These are phyloP conservation scores for Campaea margaritaria DNA, from an alignment of 2,888 invertebrate species.

Conservation along the genomic window DNA sequence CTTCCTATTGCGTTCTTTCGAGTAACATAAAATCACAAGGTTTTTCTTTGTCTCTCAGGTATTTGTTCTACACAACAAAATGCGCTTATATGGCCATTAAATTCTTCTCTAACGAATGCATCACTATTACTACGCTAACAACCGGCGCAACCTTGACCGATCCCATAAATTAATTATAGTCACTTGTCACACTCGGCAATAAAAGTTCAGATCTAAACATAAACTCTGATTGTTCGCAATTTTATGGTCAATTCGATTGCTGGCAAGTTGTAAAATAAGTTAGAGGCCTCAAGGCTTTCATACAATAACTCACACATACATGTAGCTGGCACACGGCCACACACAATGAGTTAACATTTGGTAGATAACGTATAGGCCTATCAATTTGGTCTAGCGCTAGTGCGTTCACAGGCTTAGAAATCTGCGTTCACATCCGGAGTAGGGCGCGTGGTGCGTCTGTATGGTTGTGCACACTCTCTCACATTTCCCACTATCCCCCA, in stretches of 20 bases:
- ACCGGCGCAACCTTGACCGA: slow-evolving; percentile 65
- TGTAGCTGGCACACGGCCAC: slow-evolving; percentile 51
- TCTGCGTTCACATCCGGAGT: slow-evolving; percentile 82
- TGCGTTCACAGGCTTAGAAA: slow-evolving; percentile 75
- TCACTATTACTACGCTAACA: slow-evolving; percentile 28
- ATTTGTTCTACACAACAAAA: slow-evolving; percentile 33
- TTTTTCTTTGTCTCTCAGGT: slow-evolving; percentile 43
- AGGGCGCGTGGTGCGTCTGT: slow-evolving; percentile 66
- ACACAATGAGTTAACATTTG: slow-evolving; percentile 54
- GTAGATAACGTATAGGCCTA: slow-evolving; percentile 72
- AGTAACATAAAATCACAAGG: slow-evolving; percentile 48
- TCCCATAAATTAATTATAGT: slow-evolving; percentile 68
- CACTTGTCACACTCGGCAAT: slow-evolving; percentile 59
- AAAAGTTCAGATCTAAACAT: slow-evolving; percentile 68
- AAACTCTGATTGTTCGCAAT: slow-evolving; percentile 72
- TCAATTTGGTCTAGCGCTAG: slow-evolving; percentile 73
- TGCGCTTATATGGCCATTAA: slow-evolving; percentile 37
- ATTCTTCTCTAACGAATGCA: slow-evolving; percentile 29
- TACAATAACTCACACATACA: slow-evolving; percentile 61
- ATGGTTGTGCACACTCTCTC: slow-evolving; percentile 59
- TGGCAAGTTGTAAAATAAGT: slow-evolving; percentile 74
- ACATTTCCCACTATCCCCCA: slow-evolving; percentile 62
- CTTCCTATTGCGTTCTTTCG: slow-evolving; percentile 55
- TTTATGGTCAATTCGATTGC: slow-evolving; percentile 76
- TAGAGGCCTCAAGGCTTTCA: slow-evolving; percentile 58